Base-by-base conservation (phyloP, 2,113 vertebrate genomes). In the western clawed frog (Xenopus tropicalis) region DNA sequence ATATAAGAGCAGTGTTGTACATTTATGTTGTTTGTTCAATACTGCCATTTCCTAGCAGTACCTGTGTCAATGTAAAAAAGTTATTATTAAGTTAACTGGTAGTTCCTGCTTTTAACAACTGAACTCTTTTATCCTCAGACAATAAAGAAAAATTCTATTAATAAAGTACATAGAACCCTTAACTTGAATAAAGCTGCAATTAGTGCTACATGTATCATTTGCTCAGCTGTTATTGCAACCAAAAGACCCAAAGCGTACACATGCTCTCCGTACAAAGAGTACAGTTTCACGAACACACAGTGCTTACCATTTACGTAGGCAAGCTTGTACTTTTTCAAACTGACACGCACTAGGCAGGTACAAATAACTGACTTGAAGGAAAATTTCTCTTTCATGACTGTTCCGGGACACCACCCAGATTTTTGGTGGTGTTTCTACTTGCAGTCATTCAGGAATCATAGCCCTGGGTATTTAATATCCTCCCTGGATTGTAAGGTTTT, bases 361-460 rank as follows among this genome's bases (percentile, higher is more conserved):
- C 44, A 37, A 59, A 57, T 37, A 61, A 62, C 29, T 82, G 59
- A 66, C 72, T 75, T 74, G 29, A 37, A 83, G 78, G 71, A 80
- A 81, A 67, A 64, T 82, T 72, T 72, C 79, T 77, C 75, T 69
- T 37, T 37, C 21, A 51, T 76, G 66, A 69, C 52, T 22, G 21
- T 68, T 61, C 72, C 14, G 78, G 83, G 81, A 68, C 83, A 85
- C 84, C 72, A 67, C 83, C 85, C 83, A 84, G 83, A 85, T 86
- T 78, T 82, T 84, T 69, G 37, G 72, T 72, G 74, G 17, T 90
- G 89, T 76, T 82, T 85, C 74, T 79, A 86, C 91, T 83, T 48
- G 89, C 80, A 66, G 29, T 64, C 25, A 43, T 66, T 68, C 79
- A 64, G 79, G 78, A 85, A 62, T 78, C 21, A 59, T 79, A 80